These are phyloP conservation scores for Rutilus rutilus DNA, from an alignment of 2,113 vertebrate genomes.

Conservation along the genomic window DNA sequence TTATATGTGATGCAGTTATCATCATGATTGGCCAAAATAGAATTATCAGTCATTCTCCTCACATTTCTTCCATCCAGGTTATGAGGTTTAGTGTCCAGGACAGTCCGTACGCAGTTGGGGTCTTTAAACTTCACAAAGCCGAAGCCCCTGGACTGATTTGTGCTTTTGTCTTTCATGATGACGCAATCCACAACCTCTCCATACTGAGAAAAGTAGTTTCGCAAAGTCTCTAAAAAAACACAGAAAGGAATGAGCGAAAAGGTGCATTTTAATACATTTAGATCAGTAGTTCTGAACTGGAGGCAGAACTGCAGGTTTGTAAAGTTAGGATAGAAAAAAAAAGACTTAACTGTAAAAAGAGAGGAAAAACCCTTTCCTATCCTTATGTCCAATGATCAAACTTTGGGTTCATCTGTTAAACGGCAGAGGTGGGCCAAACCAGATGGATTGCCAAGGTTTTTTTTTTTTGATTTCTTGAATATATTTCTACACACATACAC, in stretches of 20 bases:
- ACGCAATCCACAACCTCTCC: slow-evolving; percentile 99
- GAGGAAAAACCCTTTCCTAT: not conserved
- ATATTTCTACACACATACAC: too few species aligned
- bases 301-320: not conserved
- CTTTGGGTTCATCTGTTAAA: not conserved
- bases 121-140: slow-evolving; percentile 99
- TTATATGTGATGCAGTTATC: not conserved
- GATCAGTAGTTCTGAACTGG: not conserved
- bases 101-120: slow-evolving; percentile 97
- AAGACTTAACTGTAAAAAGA: not conserved
- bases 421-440: not conserved
- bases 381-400: not conserved
- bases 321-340: not conserved
- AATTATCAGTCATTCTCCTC: slow-evolving; percentile 71
- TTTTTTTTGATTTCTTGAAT: too few species aligned
- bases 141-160: slow-evolving; percentile 98
- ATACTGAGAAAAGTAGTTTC: slow-evolving; percentile 98
- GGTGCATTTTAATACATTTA: not conserved
- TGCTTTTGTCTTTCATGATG: slow-evolving; percentile 99
- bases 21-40: not conserved
- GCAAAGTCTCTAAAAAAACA: slow-evolving; percentile 88
- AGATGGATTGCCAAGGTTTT: too few species aligned
- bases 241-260: slow-evolving; percentile 8
- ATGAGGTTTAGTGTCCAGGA: slow-evolving; percentile 97
- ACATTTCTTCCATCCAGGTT: slow-evolving; percentile 97